Evolutionary conservation across 2,797 vertebrate genomes (phyloP).

Genomic region (Peromyscus eremicus): DNA sequence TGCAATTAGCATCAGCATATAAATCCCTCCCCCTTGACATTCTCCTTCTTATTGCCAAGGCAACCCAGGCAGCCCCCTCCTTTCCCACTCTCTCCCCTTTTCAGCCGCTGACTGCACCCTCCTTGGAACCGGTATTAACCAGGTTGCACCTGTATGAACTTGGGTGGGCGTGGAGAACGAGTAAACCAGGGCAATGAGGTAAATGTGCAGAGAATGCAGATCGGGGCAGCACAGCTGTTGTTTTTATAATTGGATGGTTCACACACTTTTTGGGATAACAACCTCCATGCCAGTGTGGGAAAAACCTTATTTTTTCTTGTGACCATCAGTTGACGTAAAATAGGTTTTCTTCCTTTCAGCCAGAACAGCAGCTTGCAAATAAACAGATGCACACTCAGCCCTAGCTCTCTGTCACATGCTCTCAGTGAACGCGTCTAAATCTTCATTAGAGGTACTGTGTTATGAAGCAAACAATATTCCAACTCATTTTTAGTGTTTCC

Average conservation of each 20-base stretch:
- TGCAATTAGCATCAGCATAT: conserved; percentile 69
- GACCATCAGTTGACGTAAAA: neutral
- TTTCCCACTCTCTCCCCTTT: neutral
- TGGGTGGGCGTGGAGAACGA: neutral
- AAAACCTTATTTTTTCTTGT: neutral
- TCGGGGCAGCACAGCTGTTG: neutral
- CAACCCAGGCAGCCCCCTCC: conserved; percentile 61
- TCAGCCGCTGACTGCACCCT: conserved; percentile 26
- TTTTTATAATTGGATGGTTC: neutral
- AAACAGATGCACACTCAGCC: neutral
- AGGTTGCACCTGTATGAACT: conserved; percentile 51
- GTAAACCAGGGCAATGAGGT: neutral
- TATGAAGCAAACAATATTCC: neutral
- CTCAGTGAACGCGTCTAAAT: neutral
- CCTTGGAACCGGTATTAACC: conserved; percentile 42
- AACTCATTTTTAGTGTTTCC: neutral
- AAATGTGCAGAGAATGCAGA: neutral
- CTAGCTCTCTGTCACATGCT: neutral
- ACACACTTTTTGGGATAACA: neutral
- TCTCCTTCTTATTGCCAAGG: conserved; percentile 69
- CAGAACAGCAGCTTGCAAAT: neutral
- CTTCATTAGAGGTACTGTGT: neutral
- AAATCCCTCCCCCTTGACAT: conserved; percentile 64
- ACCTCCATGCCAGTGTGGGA: neutral
- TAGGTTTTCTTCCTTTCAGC: neutral